phyloP scores from a whole-genome alignment of 2,888 invertebrate species.

The Dicyrtomina minuta region DNA sequence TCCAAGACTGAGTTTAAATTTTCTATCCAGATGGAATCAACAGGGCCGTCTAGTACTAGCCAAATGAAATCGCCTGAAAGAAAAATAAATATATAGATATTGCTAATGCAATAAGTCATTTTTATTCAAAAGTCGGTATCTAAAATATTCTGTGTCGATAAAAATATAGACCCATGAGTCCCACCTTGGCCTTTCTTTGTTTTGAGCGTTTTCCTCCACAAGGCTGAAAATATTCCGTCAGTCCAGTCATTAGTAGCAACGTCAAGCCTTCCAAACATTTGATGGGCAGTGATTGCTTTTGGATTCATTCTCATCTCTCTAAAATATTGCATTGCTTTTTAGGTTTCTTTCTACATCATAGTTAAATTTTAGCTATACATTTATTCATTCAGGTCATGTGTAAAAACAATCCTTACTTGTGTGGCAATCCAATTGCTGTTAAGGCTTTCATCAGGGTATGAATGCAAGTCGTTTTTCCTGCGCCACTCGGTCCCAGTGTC shows the following conservation, averaged over 20 bases:
- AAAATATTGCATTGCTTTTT: too few species aligned
- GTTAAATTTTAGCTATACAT: too few species aligned
- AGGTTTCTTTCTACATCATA: too few species aligned
- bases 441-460: slow-evolving; percentile 87
- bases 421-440: slow-evolving; percentile 78
- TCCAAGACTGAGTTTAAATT: slow-evolving; percentile 95
- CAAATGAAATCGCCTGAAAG: too few species aligned
- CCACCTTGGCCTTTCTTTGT: too few species aligned
- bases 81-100: too few species aligned
- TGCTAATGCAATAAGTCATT: too few species aligned
- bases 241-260: slow-evolving; percentile 99
- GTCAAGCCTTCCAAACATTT: slow-evolving; percentile 95
- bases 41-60: slow-evolving; percentile 25
- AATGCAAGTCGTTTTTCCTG: slow-evolving; percentile 92
- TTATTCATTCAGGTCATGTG: too few species aligned
- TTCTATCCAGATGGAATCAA: slow-evolving; percentile 96
- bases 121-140: too few species aligned
- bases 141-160: too few species aligned
- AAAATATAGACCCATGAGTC: too few species aligned
- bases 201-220: slow-evolving; percentile 92
- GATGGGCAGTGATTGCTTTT: slow-evolving; percentile 93
- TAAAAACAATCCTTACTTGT: too few species aligned
- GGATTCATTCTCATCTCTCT: slow-evolving; percentile 95
- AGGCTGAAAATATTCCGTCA: slow-evolving; percentile 93
- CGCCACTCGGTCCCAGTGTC: slow-evolving; percentile 91